A percentile compares a stretch with the other conserved stretches of the same genome.
Evolutionary conservation across 2,113 vertebrate species (phyloP).

Genomic region (Oreochromis niloticus): DNA sequence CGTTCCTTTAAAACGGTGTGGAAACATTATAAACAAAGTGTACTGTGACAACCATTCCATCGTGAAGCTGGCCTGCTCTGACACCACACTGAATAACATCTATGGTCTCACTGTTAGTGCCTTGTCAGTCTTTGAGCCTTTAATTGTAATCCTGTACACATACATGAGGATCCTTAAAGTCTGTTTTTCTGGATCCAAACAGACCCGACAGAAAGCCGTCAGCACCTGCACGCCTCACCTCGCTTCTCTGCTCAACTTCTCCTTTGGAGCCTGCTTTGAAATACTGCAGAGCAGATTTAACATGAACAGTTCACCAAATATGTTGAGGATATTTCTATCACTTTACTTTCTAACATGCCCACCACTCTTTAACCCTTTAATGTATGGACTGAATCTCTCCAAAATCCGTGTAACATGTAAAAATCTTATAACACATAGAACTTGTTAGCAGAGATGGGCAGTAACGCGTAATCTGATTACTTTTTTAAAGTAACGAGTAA

Average conservation of each 20-base stretch:
- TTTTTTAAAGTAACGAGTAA: too few relatives aligned
- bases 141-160: background rate
- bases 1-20: constrained; percentile 25
- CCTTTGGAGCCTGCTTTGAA: constrained; percentile 28
- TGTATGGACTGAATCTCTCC: constrained; percentile 46
- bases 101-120: constrained; percentile 12
- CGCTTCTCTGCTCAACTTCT: constrained; percentile 39
- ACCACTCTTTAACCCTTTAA: constrained; percentile 45
- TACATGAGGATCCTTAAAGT: constrained; percentile 5
- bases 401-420: background rate
- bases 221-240: constrained; percentile 45
- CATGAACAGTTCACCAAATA: background rate
- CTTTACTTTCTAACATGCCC: constrained; percentile 27
- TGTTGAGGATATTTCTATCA: constrained; percentile 17
- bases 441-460: background rate
- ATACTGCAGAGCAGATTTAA: constrained; percentile 45
- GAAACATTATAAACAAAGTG: constrained; percentile 37
- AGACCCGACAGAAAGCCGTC: too few relatives aligned
- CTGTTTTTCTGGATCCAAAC: background rate
- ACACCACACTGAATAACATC: constrained; percentile 30
- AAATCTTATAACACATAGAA: background rate
- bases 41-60: constrained; percentile 48
- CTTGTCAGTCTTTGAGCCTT: background rate
- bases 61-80: constrained; percentile 46
- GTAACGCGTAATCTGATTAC: too few relatives aligned